Base-by-base conservation (phyloP, 2,113 vertebrate species). In the Oceanodroma tethys region DNA sequence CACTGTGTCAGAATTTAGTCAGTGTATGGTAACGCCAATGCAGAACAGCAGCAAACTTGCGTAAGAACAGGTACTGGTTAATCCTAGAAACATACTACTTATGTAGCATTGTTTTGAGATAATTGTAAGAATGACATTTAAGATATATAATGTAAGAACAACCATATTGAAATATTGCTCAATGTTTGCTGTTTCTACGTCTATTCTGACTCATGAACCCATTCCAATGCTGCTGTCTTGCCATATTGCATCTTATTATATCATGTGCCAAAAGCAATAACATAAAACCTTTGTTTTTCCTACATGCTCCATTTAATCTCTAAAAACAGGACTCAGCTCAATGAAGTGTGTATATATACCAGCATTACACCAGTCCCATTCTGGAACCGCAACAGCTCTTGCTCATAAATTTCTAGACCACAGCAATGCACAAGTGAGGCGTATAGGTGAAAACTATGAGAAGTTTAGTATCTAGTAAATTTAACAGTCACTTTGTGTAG, bases 201-300 rank as follows among this genome's bases (percentile, higher is more conserved):
- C 40, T 85, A 1, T 87, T 95, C 45, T 91, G 70, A 84, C 59
- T 79, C 86, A 84, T 25, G 16, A 95, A 81, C 60, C 43, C 56
- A 40, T 87, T 94, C 65, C 62, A 87, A 25, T 68, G 62, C 56
- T 91, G 47, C 81, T 85, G 27, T 87, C 47, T 81, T 89, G 23
- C 58, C 76, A 79, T 89, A 97, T 91, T 91, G 48, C 30, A 65
- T 95, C 81, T 84, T 92, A 65, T 89, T 96, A 72, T 82, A 60
- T 72, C 22, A 75, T 88, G 38, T 92, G 95, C 91, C 95, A 95
- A 87, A 14, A 96, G 34, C 66, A 91, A 82, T 96, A 79, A 82
- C 76, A 34, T 72, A 96, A 95, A 95, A 4, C 43, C 76, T 95
- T 96, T 95, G 81, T 94, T 97, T 97, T 96, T 91, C 80, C 76